These are phyloP conservation scores for Varanus salvator DNA, from an alignment of 2,113 vertebrate genomes.

Conservation along the genomic window DNA sequence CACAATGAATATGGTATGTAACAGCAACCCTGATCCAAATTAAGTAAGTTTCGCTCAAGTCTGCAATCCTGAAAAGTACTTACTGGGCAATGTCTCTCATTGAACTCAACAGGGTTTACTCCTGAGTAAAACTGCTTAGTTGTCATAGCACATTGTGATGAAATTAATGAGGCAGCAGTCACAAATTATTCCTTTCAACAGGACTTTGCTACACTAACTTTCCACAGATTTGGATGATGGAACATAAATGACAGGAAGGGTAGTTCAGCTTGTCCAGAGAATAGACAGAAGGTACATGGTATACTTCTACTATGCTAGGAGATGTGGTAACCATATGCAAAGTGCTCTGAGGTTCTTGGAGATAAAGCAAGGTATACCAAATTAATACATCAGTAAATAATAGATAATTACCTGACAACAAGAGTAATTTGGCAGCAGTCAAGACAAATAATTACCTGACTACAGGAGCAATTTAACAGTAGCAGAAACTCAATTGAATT, in stretches of 20 bases:
- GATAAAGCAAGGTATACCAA: background rate
- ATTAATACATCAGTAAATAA: slow-evolving; percentile 10
- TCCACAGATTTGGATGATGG: background rate
- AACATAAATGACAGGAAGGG: background rate
- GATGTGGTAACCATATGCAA: background rate
- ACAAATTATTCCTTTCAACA: background rate
- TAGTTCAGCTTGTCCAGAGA: background rate
- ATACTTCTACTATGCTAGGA: background rate
- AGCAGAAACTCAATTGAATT: background rate
- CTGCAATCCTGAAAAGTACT: background rate
- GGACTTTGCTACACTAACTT: background rate
- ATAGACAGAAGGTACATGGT: background rate
- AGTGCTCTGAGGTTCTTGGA: background rate
- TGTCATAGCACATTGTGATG: background rate
- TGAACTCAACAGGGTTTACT: background rate
- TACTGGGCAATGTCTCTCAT: background rate
- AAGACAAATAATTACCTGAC: background rate
- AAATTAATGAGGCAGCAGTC: background rate
- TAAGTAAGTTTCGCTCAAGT: background rate
- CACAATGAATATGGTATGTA: background rate
- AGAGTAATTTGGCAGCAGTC: background rate
- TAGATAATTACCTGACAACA: background rate
- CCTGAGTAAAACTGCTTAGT: background rate
- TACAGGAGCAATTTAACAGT: background rate
- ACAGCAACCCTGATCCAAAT: background rate